Evolutionary conservation across 2,888 invertebrate genomes (phyloP).

Genomic region (Orthonevra nobilis): DNA sequence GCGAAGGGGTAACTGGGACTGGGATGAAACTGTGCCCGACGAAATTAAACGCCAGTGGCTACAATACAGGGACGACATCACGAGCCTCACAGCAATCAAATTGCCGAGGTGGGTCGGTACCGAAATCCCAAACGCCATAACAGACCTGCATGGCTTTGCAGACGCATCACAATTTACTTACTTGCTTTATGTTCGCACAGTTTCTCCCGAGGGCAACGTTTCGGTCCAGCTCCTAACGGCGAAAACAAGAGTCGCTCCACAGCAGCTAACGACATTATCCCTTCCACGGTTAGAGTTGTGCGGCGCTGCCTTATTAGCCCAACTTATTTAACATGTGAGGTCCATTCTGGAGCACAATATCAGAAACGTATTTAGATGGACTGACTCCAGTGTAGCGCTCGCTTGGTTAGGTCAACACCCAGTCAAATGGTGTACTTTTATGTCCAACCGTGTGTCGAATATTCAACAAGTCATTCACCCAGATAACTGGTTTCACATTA

Average conservation of each 20-base stretch:
- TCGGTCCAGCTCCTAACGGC: conserved; percentile 3
- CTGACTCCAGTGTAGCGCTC: conserved; percentile 20
- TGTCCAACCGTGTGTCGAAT: too few relatives aligned
- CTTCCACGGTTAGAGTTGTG: conserved; percentile 16
- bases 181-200: conserved; percentile 17
- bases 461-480: too few relatives aligned
- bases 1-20: too few relatives aligned
- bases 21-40: conserved; percentile 20
- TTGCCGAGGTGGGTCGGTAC: too few relatives aligned
- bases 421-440: neutral
- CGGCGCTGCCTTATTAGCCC: conserved; percentile 8
- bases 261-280: conserved; percentile 6
- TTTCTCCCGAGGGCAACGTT: conserved; percentile 6
- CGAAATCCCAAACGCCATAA: too few relatives aligned
- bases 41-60: conserved; percentile 1
- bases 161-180: conserved; percentile 36
- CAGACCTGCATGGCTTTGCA: conserved; percentile 28
- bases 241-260: conserved; percentile 30
- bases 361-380: conserved; percentile 26
- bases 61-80: too few relatives aligned
- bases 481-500: too few relatives aligned
- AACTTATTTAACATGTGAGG: neutral
- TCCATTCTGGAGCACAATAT: neutral
- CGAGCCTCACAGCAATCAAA: too few relatives aligned
- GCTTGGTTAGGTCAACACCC: conserved; percentile 42